Evolutionary conservation across 2,888 invertebrate species (phyloP).

Genomic region (Parnassius smintheus): DNA sequence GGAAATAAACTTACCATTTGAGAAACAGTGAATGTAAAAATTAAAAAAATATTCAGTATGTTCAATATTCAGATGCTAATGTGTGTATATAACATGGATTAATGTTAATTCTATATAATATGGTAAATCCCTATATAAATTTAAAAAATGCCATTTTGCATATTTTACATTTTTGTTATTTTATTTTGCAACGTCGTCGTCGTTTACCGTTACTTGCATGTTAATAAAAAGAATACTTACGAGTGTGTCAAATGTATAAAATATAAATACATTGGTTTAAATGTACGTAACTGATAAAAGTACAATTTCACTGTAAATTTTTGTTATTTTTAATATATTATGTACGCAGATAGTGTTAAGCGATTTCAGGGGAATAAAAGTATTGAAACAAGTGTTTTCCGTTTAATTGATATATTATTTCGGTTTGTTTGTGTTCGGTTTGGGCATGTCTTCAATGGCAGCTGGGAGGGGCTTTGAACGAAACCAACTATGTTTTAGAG

Average conservation of each 20-base stretch:
- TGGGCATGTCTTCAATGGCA: slow-evolving; percentile 84
- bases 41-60: too few relatives aligned
- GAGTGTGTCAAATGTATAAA: not conserved
- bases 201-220: slow-evolving; percentile 5
- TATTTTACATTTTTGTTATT: too few relatives aligned
- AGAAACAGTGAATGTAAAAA: too few relatives aligned
- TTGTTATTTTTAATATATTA: slow-evolving; percentile 49
- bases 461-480: slow-evolving; percentile 84
- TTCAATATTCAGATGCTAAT: too few relatives aligned
- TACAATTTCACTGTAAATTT: slow-evolving; percentile 23
- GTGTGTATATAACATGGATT: too few relatives aligned
- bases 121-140: too few relatives aligned
- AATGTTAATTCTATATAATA: too few relatives aligned
- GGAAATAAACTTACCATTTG: too few relatives aligned
- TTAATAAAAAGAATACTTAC: not conserved
- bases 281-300: slow-evolving; percentile 44
- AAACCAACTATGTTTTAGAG: slow-evolving; percentile 87
- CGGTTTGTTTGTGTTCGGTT: slow-evolving; percentile 68
- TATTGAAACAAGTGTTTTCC: slow-evolving; percentile 42
- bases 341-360: slow-evolving; percentile 46
- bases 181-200: not conserved
- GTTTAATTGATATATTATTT: slow-evolving; percentile 39
- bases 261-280: slow-evolving; percentile 44
- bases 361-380: slow-evolving; percentile 48
- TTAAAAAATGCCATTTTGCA: too few relatives aligned